A percentile compares a stretch with the other conserved stretches of the same genome.
Conservation (phyloP, 1,140 invertebrate species). For the Eciton burchellii region DNA sequence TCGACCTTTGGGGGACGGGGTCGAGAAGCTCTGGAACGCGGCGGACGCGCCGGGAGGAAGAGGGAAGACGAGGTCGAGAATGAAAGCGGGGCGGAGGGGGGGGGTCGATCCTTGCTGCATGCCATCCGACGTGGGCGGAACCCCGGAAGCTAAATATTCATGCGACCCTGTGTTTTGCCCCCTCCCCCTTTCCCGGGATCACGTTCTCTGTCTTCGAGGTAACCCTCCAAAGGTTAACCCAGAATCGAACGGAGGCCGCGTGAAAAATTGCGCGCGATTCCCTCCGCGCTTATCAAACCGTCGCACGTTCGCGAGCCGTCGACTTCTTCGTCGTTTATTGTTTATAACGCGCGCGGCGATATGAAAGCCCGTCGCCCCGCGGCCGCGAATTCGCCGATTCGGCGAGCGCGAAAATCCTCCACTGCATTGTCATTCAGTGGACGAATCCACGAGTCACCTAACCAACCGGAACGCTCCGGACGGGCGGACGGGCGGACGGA, state of each 20-base stretch:
- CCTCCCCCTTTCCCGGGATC: not conserved
- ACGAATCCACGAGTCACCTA: too few relatives aligned
- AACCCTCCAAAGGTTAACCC: too few relatives aligned
- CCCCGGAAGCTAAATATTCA: constrained; percentile 17
- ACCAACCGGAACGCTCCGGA: too few relatives aligned
- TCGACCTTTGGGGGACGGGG: not conserved
- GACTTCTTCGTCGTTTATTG: not conserved
- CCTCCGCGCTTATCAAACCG: not conserved
- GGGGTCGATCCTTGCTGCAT: too few relatives aligned
- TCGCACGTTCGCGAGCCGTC: not conserved
- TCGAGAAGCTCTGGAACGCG: not conserved
- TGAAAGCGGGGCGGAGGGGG: too few relatives aligned
- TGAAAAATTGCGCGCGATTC: not conserved
- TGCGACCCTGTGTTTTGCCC: not conserved
- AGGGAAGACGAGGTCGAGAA: too few relatives aligned
- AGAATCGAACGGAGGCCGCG: not conserved
- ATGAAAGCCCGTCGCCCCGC: too few relatives aligned
- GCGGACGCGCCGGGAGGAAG: not conserved
- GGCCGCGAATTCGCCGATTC: too few relatives aligned
- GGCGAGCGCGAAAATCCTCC: too few relatives aligned
- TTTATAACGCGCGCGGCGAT: not conserved
- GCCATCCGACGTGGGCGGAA: not conserved
- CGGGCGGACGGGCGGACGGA: too few relatives aligned
- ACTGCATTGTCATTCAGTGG: too few relatives aligned
- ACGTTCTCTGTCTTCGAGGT: not conserved